These are phyloP conservation scores for Drosophila siamana DNA, from an alignment of 2,888 invertebrate species.

Conservation along the genomic window DNA sequence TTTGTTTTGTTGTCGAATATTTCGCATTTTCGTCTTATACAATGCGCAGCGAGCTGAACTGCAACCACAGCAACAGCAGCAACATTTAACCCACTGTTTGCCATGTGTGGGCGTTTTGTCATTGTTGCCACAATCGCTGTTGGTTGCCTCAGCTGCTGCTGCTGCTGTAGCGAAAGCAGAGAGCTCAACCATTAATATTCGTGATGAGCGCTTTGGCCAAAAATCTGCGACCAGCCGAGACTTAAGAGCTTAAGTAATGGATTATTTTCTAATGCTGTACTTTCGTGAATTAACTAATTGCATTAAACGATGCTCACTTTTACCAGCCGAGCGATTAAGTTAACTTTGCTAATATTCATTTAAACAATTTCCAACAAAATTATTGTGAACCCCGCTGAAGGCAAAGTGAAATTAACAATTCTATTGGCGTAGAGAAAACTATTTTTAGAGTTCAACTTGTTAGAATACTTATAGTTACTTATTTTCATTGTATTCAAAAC, in stretches of 20 bases:
- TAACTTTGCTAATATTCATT: background rate
- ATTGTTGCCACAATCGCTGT: conserved; percentile 15
- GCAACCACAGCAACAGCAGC: conserved; percentile 30
- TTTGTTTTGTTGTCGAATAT: conserved; percentile 33
- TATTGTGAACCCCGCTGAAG: no score
- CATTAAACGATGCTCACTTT: conserved; percentile 1
- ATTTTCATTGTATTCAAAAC: no score
- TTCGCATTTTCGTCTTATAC: conserved; percentile 29
- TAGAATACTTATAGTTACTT: no score
- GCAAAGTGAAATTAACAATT: no score
- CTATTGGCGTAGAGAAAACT: no score
- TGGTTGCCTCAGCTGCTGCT: background rate
- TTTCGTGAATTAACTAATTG: conserved; percentile 26
- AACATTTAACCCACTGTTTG: background rate
- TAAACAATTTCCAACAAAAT: no score
- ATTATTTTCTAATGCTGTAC: conserved; percentile 10
- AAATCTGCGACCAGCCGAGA: conserved; percentile 19
- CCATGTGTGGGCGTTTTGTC: conserved; percentile 37
- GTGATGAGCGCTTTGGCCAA: conserved; percentile 36
- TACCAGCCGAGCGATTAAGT: background rate
- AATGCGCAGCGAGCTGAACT: conserved; percentile 8
- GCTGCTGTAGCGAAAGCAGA: conserved; percentile 29
- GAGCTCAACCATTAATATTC: conserved; percentile 42
- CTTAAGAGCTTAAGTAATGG: conserved; percentile 20
- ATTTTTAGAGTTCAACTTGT: no score